Base-by-base conservation (phyloP, 2,888 invertebrate species). In the Drosophila limbata region DNA sequence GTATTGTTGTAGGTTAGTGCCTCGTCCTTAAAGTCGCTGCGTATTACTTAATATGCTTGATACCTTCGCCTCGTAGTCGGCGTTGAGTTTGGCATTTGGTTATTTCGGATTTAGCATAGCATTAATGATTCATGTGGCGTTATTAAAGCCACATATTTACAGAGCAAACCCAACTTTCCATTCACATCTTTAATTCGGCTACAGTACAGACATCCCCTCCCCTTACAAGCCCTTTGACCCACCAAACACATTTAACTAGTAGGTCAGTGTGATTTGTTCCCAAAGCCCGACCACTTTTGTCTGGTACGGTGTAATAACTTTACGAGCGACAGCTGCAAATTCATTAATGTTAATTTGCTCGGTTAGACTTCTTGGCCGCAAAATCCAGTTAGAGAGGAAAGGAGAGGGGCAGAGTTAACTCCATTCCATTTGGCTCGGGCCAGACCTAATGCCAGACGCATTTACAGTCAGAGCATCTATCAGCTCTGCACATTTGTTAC, bases 1-100 rank as follows among this genome's bases (percentile, higher is more conserved):
- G 40, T 77, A 76, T 86, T 89, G 88, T 78, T 80, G 86, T 88
- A 89, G 88, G 88, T 88, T 89, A 88, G 88, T 88, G 76, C 77
- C 80, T 79, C 72, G 69, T 62, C 59, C 81, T 82, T 81, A 79
- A 84, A 79, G 82, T 64, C 70, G 69, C 63, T 56, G 65, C 64
- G 68, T 65, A 72, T 84, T 83, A 84, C 82, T 84, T 85, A 85
- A 84, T 84, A 80, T 86, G 86, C 84, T 57, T 73, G 84, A 70
- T 84, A 84, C 86, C 84, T 86, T 81, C 71, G 63, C 62, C 65
- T 33, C 40, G 45, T 9, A 10, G 15, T 39, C 28, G 25, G 4
- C 2, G 39, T 40, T 25, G 39, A 57, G 39, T 35, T 31, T 45
- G 47, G 48, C 47, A 48, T 45, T 65, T 69, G 62, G 60, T 56